Evolutionary conservation across 2,113 vertebrate species (phyloP).

Genomic region (Chiloscyllium plagiosum): DNA sequence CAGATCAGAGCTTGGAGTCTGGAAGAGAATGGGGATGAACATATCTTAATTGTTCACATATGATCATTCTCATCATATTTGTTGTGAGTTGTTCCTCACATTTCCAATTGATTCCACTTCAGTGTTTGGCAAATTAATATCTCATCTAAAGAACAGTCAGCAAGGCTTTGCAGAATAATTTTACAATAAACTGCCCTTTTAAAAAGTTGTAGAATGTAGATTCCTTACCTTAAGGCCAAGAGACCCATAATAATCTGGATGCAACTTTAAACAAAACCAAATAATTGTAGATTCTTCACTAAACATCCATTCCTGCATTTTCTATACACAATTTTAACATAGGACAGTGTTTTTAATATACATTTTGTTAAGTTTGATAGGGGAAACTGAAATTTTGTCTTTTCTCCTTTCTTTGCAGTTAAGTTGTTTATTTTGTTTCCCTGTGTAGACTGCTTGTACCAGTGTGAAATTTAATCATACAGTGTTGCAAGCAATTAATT

Average conservation of each 20-base stretch:
- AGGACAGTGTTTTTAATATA: neutral
- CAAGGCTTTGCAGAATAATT: neutral
- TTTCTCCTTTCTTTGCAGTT: neutral
- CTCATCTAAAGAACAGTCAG: neutral
- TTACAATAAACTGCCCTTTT: neutral
- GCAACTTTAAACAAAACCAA: neutral
- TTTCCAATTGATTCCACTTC: neutral
- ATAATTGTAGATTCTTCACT: neutral
- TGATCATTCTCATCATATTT: neutral
- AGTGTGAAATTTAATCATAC: neutral
- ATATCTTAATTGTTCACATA: neutral
- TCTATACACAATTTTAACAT: too few relatives aligned
- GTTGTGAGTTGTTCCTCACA: neutral
- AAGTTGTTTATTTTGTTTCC: conserved; percentile 17
- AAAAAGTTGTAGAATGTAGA: neutral
- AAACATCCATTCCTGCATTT: neutral
- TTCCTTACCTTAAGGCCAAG: neutral
- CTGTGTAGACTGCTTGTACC: neutral
- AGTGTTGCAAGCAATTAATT: conserved; percentile 23
- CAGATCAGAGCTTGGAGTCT: neutral
- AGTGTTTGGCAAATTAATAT: neutral
- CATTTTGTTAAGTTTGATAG: neutral
- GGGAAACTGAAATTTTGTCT: neutral
- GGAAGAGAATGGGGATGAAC: neutral
- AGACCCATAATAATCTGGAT: neutral